Percentiles rank a stretch among this genome's conserved stretches.
Conservation (phyloP, 1,140 invertebrate genomes). For the Danaus melanippus region DNA sequence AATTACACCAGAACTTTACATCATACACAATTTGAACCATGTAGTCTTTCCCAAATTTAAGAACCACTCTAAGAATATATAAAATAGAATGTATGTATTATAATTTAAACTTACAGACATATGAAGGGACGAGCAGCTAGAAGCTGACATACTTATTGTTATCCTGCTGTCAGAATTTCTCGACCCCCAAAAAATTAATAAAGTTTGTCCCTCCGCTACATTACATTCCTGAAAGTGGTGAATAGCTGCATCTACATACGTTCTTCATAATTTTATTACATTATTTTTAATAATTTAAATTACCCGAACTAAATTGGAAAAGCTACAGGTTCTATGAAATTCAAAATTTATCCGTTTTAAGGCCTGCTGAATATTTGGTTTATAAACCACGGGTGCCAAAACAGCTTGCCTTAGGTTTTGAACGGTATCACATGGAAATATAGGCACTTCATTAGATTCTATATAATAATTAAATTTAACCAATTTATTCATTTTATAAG, state of each 20-base stretch:
- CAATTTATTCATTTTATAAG: slow-evolving; percentile 52
- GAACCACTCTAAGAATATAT: background rate
- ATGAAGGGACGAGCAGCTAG: slow-evolving; percentile 47
- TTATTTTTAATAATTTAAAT: background rate
- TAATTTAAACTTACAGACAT: slow-evolving; percentile 30
- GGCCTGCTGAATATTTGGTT: slow-evolving; percentile 43
- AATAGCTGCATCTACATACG: too few species aligned
- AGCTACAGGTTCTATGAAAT: slow-evolving; percentile 53
- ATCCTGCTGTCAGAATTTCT: slow-evolving; percentile 44
- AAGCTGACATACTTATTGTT: slow-evolving; percentile 54
- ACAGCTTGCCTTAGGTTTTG: slow-evolving; percentile 46
- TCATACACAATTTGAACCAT: slow-evolving; percentile 2
- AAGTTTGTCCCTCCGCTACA: slow-evolving; percentile 46
- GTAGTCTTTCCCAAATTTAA: slow-evolving; percentile 8
- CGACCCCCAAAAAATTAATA: slow-evolving; percentile 54
- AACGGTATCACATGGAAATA: slow-evolving; percentile 37
- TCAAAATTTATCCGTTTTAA: slow-evolving; percentile 48
- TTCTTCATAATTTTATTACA: background rate
- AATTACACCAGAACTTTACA: too few species aligned
- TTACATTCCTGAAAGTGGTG: slow-evolving; percentile 41
- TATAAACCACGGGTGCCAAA: slow-evolving; percentile 37
- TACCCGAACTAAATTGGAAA: slow-evolving; percentile 40
- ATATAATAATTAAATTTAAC: slow-evolving; percentile 41
- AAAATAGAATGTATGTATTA: background rate
- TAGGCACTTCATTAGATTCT: slow-evolving; percentile 34